Base-by-base conservation (phyloP, 2,113 vertebrate genomes). In the Hypomesus transpacificus region DNA sequence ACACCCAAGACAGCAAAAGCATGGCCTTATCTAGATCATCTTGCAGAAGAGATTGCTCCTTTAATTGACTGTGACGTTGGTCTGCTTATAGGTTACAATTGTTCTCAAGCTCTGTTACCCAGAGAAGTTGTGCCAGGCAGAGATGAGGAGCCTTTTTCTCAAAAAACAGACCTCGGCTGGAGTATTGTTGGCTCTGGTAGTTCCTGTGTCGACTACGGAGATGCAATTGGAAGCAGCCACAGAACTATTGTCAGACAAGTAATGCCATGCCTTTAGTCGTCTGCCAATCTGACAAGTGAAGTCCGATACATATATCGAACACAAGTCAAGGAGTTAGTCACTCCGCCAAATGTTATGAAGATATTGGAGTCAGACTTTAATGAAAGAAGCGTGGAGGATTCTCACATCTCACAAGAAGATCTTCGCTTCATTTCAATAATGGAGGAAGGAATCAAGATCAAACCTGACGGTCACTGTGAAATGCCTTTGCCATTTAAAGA, bases 11-110 rank as follows among this genome's bases (percentile, higher is more conserved):
- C 39, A n/a, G 77, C 79, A 78, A 77, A 60, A 31, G 46, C 76
- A 69, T 84, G 76, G 79, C 24, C 85, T 59, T 78, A 84, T 9
- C 13, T 82, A 58, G 72, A 82, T 18, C 67, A 82, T 52, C 58
- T 82, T 46, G 77, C 75, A 0, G 70, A 79, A 54, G 77, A 84
- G 24, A 80, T 82, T 22, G 66, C 80, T 1, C 73, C 80, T 16
- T 18, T 77, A 6, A 75, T 67, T 1, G 69, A 77, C 0, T 85
- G 74, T 18, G 73, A 80, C 5, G 20, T 82, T 58, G 77, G 80
- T 1, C 50, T 79, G 6, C 14, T 80, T 24, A 69, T 80, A 3
- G 69, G 73, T 0, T 78, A 74, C n/a, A 78, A 74, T 17, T 78
- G 70, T 24, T 51, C 70, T 51, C 66, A 74, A 54, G 76, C 76